These are phyloP conservation scores for Coracopsis vasa DNA, from an alignment of 2,113 vertebrate species.

Conservation along the genomic window DNA sequence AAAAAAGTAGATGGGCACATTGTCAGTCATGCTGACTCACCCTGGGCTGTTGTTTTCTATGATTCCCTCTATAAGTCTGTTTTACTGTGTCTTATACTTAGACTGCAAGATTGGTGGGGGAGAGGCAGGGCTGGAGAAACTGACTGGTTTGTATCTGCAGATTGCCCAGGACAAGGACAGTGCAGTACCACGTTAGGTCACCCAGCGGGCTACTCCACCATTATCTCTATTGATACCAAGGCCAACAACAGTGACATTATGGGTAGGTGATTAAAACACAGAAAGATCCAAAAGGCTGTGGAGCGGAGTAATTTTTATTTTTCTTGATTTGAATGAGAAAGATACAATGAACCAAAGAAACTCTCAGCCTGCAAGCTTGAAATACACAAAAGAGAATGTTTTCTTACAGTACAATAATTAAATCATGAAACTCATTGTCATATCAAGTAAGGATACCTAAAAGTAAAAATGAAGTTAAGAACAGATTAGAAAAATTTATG, in stretches of 20 bases:
- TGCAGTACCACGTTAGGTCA: not conserved
- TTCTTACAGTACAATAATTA: not conserved
- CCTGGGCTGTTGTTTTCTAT: not conserved
- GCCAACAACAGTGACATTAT: not conserved
- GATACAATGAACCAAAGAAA: not conserved
- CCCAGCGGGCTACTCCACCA: not conserved
- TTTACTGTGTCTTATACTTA: not conserved
- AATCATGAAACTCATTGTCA: not conserved
- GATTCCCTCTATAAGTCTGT: not conserved
- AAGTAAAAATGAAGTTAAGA: not conserved
- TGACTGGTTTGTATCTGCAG: not conserved
- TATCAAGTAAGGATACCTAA: not conserved
- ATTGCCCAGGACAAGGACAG: not conserved
- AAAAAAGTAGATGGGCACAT: not conserved
- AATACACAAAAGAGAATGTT: not conserved
- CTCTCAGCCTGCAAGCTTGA: not conserved
- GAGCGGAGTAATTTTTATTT: not conserved
- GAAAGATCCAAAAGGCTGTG: not conserved
- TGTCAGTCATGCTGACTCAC: conserved; percentile 9
- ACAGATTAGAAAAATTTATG: not conserved
- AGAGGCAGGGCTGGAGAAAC: not conserved
- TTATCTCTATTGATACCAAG: not conserved
- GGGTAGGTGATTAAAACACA: not conserved
- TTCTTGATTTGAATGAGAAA: not conserved
- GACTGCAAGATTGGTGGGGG: not conserved